Base-by-base conservation (phyloP, 2,888 invertebrate genomes). In the Mythimna albipuncta region DNA sequence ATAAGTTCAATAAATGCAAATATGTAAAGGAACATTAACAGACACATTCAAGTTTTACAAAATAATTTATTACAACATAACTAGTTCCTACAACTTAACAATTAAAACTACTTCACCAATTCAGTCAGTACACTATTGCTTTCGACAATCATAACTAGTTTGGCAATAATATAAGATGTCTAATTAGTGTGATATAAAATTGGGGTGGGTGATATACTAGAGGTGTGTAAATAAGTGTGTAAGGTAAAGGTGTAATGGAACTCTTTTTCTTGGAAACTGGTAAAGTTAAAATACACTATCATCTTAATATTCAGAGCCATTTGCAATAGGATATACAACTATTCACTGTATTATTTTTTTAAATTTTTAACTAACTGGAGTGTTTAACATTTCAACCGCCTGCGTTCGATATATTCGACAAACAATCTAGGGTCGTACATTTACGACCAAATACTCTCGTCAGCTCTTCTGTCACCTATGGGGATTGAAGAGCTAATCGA, bases 51-150 rank as follows among this genome's bases (percentile, higher is more conserved):
- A 59, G 5, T 52, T 75, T 87, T 89, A 88, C 77, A 79, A 87
- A 89, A 92, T 92, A 93, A 92, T 93, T 93, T 93, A 94, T 93
- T 93, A 87, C 85, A 89, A 88, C 75, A 75, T 88, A 87, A 87
- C 86, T 89, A 93, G 93, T 94, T 94, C 93, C 93, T 94, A 93
- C 75, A 88, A 80, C 72, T 81, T 79, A 77, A 38, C 74, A 81
- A 85, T 71, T 59, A 82, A 82, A 81, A 82, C 67, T 79, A 82
- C 70, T 78, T 75, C 79, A 85, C 69, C 71, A 64, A 69, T 81
- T 89, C 90, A 89, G 88, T 91, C 88, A 85, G 77, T 79, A 83
- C 75, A 82, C 75, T 82, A 61, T 41, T 76, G 75, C 78, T 82
- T 75, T 78, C 73, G 13, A 77, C 72, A 78, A 71, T 85, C 70